Conservation (phyloP, 2,888 invertebrate species). For the Arctia plantaginis region DNA sequence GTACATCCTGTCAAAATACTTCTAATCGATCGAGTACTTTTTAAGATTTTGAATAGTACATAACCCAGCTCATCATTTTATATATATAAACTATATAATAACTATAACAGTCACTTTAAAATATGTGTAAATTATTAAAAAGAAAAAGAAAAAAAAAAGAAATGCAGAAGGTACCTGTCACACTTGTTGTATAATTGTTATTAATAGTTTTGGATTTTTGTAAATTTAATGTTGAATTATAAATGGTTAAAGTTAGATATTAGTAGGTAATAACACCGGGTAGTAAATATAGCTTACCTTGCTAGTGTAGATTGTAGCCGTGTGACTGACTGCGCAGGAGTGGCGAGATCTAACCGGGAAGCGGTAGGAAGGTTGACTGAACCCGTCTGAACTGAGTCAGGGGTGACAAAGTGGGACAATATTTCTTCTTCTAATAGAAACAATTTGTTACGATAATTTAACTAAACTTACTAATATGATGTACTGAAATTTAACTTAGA, state of each 20-base stretch:
- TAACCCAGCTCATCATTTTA: too few species aligned
- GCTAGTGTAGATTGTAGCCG: slow-evolving; percentile 41
- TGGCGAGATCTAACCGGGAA: slow-evolving; percentile 57
- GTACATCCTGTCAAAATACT: too few species aligned
- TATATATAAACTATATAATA: too few species aligned
- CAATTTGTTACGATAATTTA: background rate
- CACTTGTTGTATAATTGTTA: too few species aligned
- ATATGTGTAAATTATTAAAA: too few species aligned
- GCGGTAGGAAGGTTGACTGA: slow-evolving; percentile 73
- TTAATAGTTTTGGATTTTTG: background rate
- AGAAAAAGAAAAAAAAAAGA: background rate
- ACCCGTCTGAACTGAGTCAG: slow-evolving; percentile 73
- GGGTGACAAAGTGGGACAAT: slow-evolving; percentile 44
- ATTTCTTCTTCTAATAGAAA: background rate
- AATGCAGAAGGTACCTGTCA: background rate
- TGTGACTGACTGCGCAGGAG: slow-evolving; percentile 54
- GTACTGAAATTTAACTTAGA: background rate
- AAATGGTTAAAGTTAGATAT: background rate
- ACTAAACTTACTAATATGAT: background rate
- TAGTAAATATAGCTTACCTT: slow-evolving; percentile 40
- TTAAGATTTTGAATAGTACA: too few species aligned
- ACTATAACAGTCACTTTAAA: too few species aligned
- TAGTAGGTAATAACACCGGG: background rate
- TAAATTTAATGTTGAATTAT: background rate
- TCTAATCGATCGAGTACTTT: too few species aligned